Percentiles rank a stretch among this genome's conserved stretches.
phyloP scores from a whole-genome alignment of 2,888 invertebrate genomes.

The Unio delphinus region DNA sequence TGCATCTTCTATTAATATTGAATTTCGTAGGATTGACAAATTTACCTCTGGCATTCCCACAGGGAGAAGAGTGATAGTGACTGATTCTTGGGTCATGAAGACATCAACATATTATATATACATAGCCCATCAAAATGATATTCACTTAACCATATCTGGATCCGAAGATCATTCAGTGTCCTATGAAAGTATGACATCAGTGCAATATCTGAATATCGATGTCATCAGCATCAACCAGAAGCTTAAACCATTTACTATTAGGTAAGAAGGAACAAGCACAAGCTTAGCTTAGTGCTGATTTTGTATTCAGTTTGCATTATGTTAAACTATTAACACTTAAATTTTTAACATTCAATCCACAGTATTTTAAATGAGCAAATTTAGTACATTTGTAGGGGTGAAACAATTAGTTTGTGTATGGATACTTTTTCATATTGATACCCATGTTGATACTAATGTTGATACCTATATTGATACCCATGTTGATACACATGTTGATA shows the following conservation, averaged over 20 bases:
- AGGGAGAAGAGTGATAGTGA: constrained; percentile 72
- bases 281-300: neutral
- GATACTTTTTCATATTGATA: no score
- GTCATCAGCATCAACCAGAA: constrained; percentile 72
- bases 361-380: no score
- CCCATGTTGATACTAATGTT: no score
- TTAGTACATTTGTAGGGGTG: no score
- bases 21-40: constrained; percentile 78
- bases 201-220: constrained; percentile 87
- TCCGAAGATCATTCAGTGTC: constrained; percentile 77
- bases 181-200: constrained; percentile 79
- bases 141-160: constrained; percentile 82
- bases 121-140: constrained; percentile 84
- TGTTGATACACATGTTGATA: no score
- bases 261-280: constrained; percentile 77
- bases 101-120: constrained; percentile 82
- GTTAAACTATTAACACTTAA: neutral
- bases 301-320: neutral
- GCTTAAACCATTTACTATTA: constrained; percentile 62
- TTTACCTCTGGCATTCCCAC: constrained; percentile 67
- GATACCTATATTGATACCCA: no score
- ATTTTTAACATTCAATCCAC: no score
- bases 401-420: no score
- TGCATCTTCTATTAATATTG: constrained; percentile 81
- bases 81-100: constrained; percentile 91